These are phyloP conservation scores for Hyperoplus lanceolatus DNA, from an alignment of 2,797 vertebrate genomes.

Conservation along the genomic window DNA sequence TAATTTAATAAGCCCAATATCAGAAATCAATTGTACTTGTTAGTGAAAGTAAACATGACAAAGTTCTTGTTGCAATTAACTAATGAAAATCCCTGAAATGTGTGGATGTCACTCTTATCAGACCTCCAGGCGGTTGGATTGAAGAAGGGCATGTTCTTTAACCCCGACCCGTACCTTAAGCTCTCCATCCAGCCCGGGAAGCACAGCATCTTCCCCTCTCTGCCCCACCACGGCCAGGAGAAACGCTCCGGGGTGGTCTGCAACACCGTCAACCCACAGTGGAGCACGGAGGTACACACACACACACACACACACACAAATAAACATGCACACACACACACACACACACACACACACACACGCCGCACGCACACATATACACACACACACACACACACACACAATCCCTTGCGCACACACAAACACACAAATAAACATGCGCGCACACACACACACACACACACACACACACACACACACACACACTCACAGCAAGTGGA, in stretches of 20 bases:
- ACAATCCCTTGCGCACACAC: background rate
- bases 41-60: no score
- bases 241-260: slow-evolving; percentile 93
- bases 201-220: slow-evolving; percentile 95
- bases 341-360: background rate
- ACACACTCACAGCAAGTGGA: background rate
- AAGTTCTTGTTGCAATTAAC: no score
- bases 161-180: slow-evolving; percentile 98
- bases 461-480: no score
- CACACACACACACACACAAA: background rate
- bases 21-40: no score
- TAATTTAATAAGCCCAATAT: no score
- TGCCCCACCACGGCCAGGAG: slow-evolving; percentile 98
- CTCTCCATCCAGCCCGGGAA: slow-evolving; percentile 98
- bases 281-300: slow-evolving; percentile 82
- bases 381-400: background rate
- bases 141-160: slow-evolving; percentile 99
- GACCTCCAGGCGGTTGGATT: slow-evolving; percentile 95
- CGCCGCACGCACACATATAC: background rate
- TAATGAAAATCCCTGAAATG: background rate
- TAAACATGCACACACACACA: background rate
- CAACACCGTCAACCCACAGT: slow-evolving; percentile 96
- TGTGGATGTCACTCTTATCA: slow-evolving; percentile 53
- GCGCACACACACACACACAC: no score
- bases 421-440: no score